A percentile compares a stretch with the other conserved stretches of the same genome.
These are phyloP conservation scores for Alfaro cultratus DNA, from an alignment of 2,797 vertebrate species.

Conservation along the genomic window DNA sequence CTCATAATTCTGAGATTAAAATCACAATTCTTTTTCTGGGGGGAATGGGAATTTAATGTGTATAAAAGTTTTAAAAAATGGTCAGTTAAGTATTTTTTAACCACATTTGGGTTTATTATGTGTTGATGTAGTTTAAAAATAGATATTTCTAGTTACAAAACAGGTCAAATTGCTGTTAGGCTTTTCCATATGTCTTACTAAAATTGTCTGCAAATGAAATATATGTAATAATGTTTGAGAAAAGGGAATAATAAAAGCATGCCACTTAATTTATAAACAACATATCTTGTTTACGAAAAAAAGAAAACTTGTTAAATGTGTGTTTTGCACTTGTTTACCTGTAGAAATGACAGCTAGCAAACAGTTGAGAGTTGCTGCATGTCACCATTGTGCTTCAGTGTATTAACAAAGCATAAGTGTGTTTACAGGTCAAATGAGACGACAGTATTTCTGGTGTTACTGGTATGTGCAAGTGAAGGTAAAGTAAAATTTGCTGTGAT, in stretches of 20 bases:
- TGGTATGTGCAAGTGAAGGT: background rate
- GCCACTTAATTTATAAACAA: background rate
- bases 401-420: background rate
- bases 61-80: too few species aligned
- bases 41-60: too few species aligned
- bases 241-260: background rate
- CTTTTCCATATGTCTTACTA: background rate
- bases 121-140: background rate
- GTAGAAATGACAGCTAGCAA: background rate
- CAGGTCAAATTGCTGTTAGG: background rate
- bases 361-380: background rate
- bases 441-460: background rate
- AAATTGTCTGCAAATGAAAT: background rate
- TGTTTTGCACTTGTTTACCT: background rate
- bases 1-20: too few species aligned
- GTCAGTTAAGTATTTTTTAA: too few species aligned
- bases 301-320: background rate
- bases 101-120: background rate
- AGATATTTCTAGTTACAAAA: background rate
- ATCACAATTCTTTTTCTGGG: too few species aligned
- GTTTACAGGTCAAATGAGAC: background rate
- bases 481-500: background rate
- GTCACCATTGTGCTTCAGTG: background rate
- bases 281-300: background rate
- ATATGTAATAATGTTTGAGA: background rate